phyloP scores from a whole-genome alignment of 2,113 vertebrate genomes.

The Centropus bengalensis region DNA sequence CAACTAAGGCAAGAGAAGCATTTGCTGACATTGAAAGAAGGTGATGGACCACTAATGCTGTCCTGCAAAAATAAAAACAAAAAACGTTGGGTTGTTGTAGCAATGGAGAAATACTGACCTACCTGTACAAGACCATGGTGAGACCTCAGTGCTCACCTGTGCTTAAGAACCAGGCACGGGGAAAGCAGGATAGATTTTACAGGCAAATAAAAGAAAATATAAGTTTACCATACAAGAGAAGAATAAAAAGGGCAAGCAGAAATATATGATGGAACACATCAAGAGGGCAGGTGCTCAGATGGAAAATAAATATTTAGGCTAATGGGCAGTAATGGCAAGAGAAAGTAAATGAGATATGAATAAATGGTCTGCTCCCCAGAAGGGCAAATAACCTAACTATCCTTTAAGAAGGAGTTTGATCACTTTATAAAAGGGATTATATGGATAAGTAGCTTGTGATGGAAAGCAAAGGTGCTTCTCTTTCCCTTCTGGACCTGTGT shows the following conservation, averaged over 20 bases:
- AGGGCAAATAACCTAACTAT: constrained; percentile 23
- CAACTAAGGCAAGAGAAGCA: not conserved
- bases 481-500: not conserved
- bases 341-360: constrained; percentile 5
- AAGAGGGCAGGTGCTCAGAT: not conserved
- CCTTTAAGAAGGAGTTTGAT: constrained; percentile 30
- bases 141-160: not conserved
- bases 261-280: not conserved
- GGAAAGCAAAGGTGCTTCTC: constrained; percentile 43
- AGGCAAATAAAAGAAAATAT: not conserved
- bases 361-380: not conserved
- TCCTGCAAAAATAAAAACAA: not conserved
- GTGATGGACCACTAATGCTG: not conserved
- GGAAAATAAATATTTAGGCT: constrained; percentile 27
- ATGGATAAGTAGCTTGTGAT: constrained; percentile 41
- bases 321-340: constrained; percentile 25
- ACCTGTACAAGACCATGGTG: not conserved
- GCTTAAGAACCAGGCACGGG: not conserved
- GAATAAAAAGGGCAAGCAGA: not conserved
- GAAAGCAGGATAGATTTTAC: not conserved
- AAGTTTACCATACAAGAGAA: not conserved
- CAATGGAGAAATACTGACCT: not conserved
- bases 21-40: not conserved
- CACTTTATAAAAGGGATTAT: constrained; percentile 58
- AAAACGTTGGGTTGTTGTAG: not conserved